Evolutionary conservation across 2,888 invertebrate genomes (phyloP).

Genomic region (Drosophila longiperda): DNA sequence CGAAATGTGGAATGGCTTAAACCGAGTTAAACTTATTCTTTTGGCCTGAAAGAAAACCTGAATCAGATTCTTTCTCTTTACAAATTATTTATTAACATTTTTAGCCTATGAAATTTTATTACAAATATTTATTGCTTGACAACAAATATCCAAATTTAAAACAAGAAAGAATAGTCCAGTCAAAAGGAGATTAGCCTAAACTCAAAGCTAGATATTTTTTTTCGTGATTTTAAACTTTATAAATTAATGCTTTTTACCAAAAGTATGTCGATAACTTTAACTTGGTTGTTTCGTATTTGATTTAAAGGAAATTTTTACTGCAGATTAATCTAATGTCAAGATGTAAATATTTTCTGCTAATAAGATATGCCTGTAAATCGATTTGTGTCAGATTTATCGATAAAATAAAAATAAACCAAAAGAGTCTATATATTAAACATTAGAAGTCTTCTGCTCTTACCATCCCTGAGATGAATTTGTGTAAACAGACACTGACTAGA

Average conservation of each 20-base stretch:
- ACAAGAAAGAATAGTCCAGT: fast-evolving
- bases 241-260: not conserved
- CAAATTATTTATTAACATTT: not conserved
- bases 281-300: not conserved
- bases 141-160: not conserved
- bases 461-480: not conserved
- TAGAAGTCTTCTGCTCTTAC: not conserved
- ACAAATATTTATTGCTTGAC: not conserved
- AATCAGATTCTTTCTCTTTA: not conserved
- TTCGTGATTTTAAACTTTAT: not conserved
- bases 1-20: not conserved
- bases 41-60: not conserved
- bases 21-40: not conserved
- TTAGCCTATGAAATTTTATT: not conserved
- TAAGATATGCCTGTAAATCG: not conserved
- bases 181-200: not conserved
- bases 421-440: not conserved
- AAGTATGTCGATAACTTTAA: not conserved
- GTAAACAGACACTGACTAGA: not conserved
- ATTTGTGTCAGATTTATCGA: not conserved
- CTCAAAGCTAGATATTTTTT: not conserved
- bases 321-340: not conserved
- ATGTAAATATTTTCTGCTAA: not conserved
- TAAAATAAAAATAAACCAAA: not conserved
- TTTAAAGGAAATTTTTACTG: not conserved